A percentile compares a stretch with the other conserved stretches of the same genome.
Evolutionary conservation across 2,888 invertebrate genomes (phyloP).

Genomic region (Scaeva pyrastri): DNA sequence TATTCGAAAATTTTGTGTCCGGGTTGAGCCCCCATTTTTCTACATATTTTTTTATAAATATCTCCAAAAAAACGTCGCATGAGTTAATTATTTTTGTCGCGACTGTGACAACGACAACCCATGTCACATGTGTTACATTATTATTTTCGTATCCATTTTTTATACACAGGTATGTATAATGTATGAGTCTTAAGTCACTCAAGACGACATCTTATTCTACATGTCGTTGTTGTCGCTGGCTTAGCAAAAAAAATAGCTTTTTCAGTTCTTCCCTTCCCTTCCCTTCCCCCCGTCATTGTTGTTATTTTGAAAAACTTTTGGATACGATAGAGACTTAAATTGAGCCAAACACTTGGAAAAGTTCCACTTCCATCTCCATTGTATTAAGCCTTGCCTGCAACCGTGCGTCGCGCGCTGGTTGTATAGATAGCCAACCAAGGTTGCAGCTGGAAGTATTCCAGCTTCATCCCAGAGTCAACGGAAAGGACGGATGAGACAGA

Average conservation of each 20-base stretch:
- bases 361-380: constrained; percentile 29
- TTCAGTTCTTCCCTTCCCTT: constrained; percentile 13
- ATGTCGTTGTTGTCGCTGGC: constrained; percentile 35
- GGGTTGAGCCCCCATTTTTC: neutral
- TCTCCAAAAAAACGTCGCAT: neutral
- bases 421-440: constrained; percentile 24
- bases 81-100: constrained; percentile 9
- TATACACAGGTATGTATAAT: constrained; percentile 25
- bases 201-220: constrained; percentile 55
- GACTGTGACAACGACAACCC: constrained; percentile 27
- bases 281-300: constrained; percentile 35
- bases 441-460: constrained; percentile 52
- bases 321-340: constrained; percentile 56
- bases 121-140: constrained; percentile 16
- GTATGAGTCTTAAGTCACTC: constrained; percentile 45
- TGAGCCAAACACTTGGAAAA: constrained; percentile 55
- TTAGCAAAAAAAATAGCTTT: constrained; percentile 43
- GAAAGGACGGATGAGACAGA: constrained; percentile 22
- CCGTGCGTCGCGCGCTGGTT: too few relatives aligned
- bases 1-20: neutral
- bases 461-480: too few relatives aligned
- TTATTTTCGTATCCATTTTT: neutral
- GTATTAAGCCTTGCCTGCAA: neutral
- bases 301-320: constrained; percentile 42
- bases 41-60: too few relatives aligned